phyloP scores from a whole-genome alignment of 1,140 invertebrate species.

The Melitaea cinxia region DNA sequence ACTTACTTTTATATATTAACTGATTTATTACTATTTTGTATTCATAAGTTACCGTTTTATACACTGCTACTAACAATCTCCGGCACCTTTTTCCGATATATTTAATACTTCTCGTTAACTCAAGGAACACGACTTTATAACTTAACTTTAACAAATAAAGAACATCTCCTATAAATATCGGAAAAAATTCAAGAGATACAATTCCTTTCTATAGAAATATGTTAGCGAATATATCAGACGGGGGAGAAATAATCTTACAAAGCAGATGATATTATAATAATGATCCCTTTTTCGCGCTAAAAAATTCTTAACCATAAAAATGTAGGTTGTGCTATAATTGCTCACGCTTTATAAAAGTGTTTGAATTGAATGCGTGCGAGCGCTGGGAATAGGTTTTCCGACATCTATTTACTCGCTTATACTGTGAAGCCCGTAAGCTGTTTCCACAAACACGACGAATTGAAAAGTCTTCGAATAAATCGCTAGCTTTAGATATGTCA shows the following conservation, averaged over 20 bases:
- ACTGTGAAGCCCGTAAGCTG: constrained; percentile 26
- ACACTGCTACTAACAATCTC: too few relatives aligned
- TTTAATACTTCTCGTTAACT: too few relatives aligned
- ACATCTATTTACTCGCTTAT: constrained; percentile 25
- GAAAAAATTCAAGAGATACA: too few relatives aligned
- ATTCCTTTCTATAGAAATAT: too few relatives aligned
- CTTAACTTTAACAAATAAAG: too few relatives aligned
- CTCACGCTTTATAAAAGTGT: constrained; percentile 14
- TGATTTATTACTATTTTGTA: too few relatives aligned
- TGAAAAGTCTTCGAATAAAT: constrained; percentile 36
- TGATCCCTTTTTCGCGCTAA: neutral
- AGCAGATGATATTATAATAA: neutral
- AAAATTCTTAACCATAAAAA: constrained; percentile 4
- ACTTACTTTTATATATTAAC: too few relatives aligned
- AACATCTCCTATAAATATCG: too few relatives aligned
- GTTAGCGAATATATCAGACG: neutral
- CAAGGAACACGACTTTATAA: too few relatives aligned
- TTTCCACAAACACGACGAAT: constrained; percentile 33
- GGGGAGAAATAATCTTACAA: neutral
- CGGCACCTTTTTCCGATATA: too few relatives aligned
- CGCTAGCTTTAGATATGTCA: constrained; percentile 34
- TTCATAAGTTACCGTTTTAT: too few relatives aligned
- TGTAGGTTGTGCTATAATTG: constrained; percentile 15
- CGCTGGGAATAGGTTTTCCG: constrained; percentile 24
- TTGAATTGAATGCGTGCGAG: constrained; percentile 21